phyloP scores from a whole-genome alignment of 2,113 vertebrate genomes.

The Albula goreensis region DNA sequence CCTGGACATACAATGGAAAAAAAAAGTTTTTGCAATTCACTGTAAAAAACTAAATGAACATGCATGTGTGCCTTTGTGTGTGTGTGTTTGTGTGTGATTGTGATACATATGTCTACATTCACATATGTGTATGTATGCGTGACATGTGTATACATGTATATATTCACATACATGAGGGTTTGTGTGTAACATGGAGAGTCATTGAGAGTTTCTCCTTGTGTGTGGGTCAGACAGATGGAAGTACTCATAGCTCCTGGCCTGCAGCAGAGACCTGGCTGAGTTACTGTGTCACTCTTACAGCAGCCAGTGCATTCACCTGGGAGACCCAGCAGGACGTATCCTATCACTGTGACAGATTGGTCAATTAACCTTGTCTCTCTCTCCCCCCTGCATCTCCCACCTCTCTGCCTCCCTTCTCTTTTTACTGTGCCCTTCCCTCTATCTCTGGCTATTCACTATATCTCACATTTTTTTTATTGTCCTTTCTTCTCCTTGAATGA shows the following conservation, averaged over 20 bases:
- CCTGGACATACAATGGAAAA: no score
- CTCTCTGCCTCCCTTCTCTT: not conserved
- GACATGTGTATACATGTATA: not conserved
- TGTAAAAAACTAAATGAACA: no score
- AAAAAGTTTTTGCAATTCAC: no score
- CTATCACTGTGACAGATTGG: conserved; percentile 1
- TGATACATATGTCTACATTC: no score
- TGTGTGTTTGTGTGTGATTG: no score
- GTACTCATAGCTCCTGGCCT: not conserved
- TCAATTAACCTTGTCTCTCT: conserved; percentile 13
- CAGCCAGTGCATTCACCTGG: not conserved
- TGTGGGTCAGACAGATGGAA: not conserved
- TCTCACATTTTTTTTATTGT: not conserved
- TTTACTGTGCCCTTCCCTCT: not conserved
- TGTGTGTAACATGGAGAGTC: not conserved
- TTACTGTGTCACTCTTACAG: not conserved
- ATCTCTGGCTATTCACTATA: not conserved
- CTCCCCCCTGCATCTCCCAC: not conserved
- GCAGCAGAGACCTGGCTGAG: not conserved
- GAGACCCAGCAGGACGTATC: not conserved
- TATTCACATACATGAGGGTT: not conserved
- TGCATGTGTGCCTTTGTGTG: no score
- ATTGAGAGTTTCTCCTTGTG: not conserved
- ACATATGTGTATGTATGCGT: not conserved
- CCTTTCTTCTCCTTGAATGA: not conserved